Base-by-base conservation (phyloP, 2,888 invertebrate species). In the Thymelicus lineola region DNA sequence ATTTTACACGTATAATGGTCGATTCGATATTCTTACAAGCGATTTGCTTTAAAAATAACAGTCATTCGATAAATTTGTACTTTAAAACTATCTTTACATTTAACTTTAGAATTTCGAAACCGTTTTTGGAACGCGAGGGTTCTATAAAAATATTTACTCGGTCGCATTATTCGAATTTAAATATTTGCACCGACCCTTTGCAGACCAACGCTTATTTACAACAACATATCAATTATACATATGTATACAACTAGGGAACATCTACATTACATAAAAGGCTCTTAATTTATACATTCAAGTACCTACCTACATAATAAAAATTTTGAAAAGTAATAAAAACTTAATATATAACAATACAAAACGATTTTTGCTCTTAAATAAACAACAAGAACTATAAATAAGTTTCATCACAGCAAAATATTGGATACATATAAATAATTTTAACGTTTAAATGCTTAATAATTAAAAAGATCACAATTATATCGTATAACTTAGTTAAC, bases 61-160 rank as follows among this genome's bases (percentile, higher is more conserved):
- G 68, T 70, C 63, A 71, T 59, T 71, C 68, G 67, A 72, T 70
- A 71, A 35, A n/a, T 68, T 71, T 70, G 69, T 73, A 75, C 69
- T 69, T 72, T 64, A 72, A 38, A 69, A 64, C 35, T 68, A 62
- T 63, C 14, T 64, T 67, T 64, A 59, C n/a, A 63, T 67, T 35
- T 35, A 28, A 28, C 14, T 48, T 45, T 71, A 62, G 12, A 63
- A 55, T 58, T 58, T 58, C 9, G 38, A 58, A 38, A 58, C 15
- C n/a, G 15, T 58, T 58, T 15, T 55, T 55, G 38, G 38, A 58
- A 58, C 58, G 14, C 14, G 28, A 28, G 9, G 28, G 15, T 36
- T 58, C 38, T 58, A 58, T 38, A 58, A 58, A 58, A 58, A 58
- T 58, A 58, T 38, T 58, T 58, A 58, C 28, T 9, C 14, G 7